Conservation (phyloP, 2,888 invertebrate species). For the Leptogaster cylindrica region DNA sequence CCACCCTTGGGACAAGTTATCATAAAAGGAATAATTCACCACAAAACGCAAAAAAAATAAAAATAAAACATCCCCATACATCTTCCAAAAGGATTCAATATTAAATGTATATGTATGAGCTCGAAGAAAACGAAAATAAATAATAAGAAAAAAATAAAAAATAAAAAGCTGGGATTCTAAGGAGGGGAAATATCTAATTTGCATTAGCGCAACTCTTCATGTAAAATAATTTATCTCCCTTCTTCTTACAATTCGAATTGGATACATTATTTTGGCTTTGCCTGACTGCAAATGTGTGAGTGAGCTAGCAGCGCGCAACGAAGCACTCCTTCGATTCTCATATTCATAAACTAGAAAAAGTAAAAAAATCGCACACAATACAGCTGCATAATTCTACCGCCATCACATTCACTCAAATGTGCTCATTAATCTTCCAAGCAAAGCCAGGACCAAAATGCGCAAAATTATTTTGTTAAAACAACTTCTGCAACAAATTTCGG, state of each 20-base stretch:
- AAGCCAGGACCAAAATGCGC: too few species aligned
- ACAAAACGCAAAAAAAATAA: too few species aligned
- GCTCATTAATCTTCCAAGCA: neutral
- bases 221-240: constrained; percentile 30
- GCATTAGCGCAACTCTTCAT: constrained; percentile 36
- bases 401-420: neutral
- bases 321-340: too few species aligned
- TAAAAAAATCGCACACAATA: neutral
- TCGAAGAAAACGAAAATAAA: neutral
- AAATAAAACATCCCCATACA: too few species aligned
- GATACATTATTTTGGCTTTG: neutral
- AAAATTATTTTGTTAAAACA: too few species aligned
- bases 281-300: too few species aligned
- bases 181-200: constrained; percentile 21
- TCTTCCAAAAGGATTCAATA: too few species aligned
- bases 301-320: too few species aligned
- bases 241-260: neutral
- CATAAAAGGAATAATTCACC: too few species aligned
- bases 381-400: neutral
- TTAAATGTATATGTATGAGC: neutral
- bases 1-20: too few species aligned
- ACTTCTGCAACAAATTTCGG: too few species aligned
- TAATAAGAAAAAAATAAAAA: neutral
- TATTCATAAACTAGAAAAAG: neutral
- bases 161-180: neutral